Base-by-base conservation (phyloP, 2,888 invertebrate species). In the Amiota minor region DNA sequence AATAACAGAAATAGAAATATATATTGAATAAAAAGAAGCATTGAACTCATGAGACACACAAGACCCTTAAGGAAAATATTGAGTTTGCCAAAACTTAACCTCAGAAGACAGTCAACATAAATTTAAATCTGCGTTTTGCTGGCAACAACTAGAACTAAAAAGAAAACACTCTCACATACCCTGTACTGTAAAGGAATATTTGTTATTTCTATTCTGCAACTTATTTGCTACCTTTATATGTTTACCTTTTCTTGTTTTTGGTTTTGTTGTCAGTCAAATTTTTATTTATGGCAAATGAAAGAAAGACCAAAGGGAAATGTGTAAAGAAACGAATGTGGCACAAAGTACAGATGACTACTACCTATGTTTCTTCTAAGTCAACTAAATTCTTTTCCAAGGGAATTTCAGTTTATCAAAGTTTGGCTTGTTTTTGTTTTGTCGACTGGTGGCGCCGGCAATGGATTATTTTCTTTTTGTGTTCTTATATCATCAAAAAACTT, bases 31-130 rank as follows among this genome's bases (percentile, higher is more conserved):
- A 4, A 53, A 23, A 61, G 35, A 20, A 11, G 53, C 61, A 61
- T 35, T 61, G 61, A 61, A 61, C 61, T 61, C 45, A 23, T 12
- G 10, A 16, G 61, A 35, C 35, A n/a, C n/a, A n/a, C 11, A 3
- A 35, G 61, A 61, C 14, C 3, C 11, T 35, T 35, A 35, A 20
- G 12, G 12, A 83, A 83, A 83, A 83, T 84, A 83, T 83, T n/a
- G n/a, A n/a, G n/a, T n/a, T 84, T 83, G 81, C 83, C 83, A 84
- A 83, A 85, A 84, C 85, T 83, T 83, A 83, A 83, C 83, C 83
- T 83, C 80, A 78, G 77, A 78, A 80, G 79, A 82, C 81, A 81
- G 82, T 82, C 83, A 84, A 80, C 82, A 83, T 83, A 83, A 83
- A 83, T 83, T 85, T 83, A 84, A 84, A 82, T 81, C 81, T 80